Evolutionary conservation across 2,797 vertebrate species (phyloP), one percentile per base, ranked within the genome.

Genomic region (Xenops minutus): DNA sequence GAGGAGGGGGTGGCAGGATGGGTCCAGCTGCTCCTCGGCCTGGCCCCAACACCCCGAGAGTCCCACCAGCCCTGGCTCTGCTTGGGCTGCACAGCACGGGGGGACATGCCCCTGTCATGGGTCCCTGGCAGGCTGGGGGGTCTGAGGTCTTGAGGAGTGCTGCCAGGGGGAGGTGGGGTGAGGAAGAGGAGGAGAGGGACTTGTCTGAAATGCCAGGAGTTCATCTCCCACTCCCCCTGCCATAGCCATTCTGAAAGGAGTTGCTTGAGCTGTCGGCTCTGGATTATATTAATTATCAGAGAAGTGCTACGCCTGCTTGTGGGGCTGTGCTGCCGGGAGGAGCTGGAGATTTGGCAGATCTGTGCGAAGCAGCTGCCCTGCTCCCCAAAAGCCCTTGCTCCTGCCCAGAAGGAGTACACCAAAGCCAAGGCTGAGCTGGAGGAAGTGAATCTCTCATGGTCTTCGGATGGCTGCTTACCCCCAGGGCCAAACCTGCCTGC

Each of bases 241-340:
- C 79, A 79, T 89, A 0, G 0, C 51, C 0, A 0, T 86, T 85
- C 64, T 94, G 85, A 95, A 95, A 93, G 66, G 68, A 92, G 85
- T 89, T 93, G 78, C 80, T 80, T 48, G 86, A 94, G 93, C 90
- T 95, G 87, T 96, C 7, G 2, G 64, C 66, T 85, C 46, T 92
- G 95, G 81, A 93, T 96, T 96, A 81, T 77, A 93, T 93, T 96
- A 96, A 96, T 96, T 95, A 97, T 41, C 10, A 2, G 80, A 73
- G 88, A 94, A 93, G 56, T 32, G 52, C 69, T 52, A 79, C 3
- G 58, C 85, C 82, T 74, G 89, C 75, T 93, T 1, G 0, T 21
- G 71, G 84, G 79, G 83, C 88, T 0, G 2, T 34, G 80, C 90
- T 78, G 67, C 48, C 3, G 12, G 76, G 76, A 78, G 43, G 66